Evolutionary conservation across 2,113 vertebrate species (phyloP).

Genomic region (Promerops cafer): DNA sequence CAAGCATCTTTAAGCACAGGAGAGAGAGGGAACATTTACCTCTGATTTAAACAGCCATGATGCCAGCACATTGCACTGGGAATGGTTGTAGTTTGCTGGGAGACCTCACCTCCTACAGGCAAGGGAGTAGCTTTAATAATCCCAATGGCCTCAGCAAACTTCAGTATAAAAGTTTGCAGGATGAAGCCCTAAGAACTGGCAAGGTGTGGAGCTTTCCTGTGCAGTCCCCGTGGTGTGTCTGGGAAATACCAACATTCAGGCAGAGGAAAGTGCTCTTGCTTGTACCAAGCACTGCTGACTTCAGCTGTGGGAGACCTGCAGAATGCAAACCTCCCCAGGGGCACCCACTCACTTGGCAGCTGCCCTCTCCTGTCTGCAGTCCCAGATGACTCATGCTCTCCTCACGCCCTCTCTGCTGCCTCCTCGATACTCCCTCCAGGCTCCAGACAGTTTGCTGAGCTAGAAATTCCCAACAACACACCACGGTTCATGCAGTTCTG

Average conservation of each 20-base stretch:
- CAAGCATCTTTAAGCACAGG: not conserved
- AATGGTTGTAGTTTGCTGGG: not conserved
- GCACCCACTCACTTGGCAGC: conserved; percentile 50
- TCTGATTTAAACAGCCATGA: not conserved
- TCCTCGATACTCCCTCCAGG: not conserved
- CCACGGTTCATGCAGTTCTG: not conserved
- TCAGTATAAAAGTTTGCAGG: not conserved
- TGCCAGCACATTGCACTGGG: not conserved
- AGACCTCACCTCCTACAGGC: not conserved
- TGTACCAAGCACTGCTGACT: conserved; percentile 28
- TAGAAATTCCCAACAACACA: conserved; percentile 38
- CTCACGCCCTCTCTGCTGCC: not conserved
- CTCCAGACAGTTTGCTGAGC: conserved; percentile 24
- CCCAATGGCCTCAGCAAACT: not conserved
- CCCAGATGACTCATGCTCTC: conserved; percentile 38
- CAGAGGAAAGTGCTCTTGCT: not conserved
- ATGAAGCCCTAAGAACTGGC: not conserved
- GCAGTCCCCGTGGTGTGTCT: not conserved
- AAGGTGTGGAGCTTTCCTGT: not conserved
- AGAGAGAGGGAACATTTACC: not conserved
- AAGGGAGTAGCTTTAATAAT: not conserved
- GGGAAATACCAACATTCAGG: not conserved
- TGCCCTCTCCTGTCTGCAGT: conserved; percentile 16
- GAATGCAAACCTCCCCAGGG: conserved; percentile 12
- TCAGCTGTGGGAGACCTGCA: conserved; percentile 41